phyloP scores from a whole-genome alignment of 2,113 vertebrate genomes.

The Tympanuchus pallidicinctus region DNA sequence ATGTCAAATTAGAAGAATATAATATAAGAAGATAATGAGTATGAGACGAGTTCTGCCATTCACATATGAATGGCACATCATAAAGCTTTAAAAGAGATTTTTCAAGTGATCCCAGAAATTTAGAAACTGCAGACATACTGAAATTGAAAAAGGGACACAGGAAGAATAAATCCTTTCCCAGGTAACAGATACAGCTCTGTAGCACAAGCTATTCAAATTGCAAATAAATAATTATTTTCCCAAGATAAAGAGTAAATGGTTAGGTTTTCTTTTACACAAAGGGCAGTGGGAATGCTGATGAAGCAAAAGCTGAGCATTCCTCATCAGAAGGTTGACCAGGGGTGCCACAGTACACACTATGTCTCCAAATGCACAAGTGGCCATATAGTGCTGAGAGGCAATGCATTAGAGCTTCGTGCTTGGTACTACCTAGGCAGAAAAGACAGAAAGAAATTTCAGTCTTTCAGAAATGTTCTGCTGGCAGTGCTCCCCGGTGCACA shows the following conservation, averaged over 20 bases:
- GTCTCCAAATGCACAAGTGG: not conserved
- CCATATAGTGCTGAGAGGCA: not conserved
- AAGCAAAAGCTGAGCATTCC: not conserved
- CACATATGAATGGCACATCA: not conserved
- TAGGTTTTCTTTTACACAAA: not conserved
- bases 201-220: not conserved
- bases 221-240: not conserved
- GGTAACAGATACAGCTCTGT: not conserved
- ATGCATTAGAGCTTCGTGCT: not conserved
- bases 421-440: not conserved
- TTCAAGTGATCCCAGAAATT: not conserved
- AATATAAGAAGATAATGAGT: not conserved
- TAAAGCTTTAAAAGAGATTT: not conserved
- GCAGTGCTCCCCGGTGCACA: not conserved
- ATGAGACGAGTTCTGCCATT: not conserved
- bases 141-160: not conserved
- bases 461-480: not conserved
- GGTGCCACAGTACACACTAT: not conserved
- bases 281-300: not conserved
- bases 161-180: not conserved
- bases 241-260: not conserved
- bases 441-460: not conserved
- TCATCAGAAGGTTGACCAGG: fast-evolving
- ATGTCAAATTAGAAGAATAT: not conserved
- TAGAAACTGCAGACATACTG: not conserved